Conservation (phyloP, 2,888 invertebrate species). For the Chymomyza fuscimana region DNA sequence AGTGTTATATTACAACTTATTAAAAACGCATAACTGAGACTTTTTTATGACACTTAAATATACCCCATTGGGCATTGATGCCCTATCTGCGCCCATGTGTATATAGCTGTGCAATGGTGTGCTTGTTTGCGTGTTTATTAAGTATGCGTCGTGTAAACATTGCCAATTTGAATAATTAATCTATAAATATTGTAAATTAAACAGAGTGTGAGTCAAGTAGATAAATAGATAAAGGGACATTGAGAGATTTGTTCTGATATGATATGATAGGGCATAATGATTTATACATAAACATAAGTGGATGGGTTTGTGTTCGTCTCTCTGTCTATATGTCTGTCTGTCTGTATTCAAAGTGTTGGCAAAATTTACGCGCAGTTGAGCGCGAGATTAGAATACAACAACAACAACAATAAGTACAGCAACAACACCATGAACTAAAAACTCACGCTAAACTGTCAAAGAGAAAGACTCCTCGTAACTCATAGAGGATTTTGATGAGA, state of each 20-base stretch:
- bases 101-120: conserved; percentile 16
- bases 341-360: conserved; percentile 9
- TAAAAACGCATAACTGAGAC: too few species aligned
- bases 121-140: conserved; percentile 33
- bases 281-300: background rate
- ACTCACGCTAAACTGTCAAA: conserved; percentile 57
- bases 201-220: background rate
- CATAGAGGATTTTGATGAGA: conserved; percentile 61
- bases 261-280: background rate
- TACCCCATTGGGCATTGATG: too few species aligned
- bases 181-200: conserved; percentile 56
- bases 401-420: conserved; percentile 19
- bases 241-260: background rate
- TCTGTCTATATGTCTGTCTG: background rate
- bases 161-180: conserved; percentile 70
- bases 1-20: too few species aligned
- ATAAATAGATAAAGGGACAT: background rate
- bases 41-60: too few species aligned
- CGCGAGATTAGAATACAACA: conserved; percentile 63
- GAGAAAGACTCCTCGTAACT: conserved; percentile 13
- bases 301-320: background rate
- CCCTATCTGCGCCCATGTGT: too few species aligned
- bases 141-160: conserved; percentile 55
- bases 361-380: conserved; percentile 38
- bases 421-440: conserved; percentile 31